Conservation (phyloP, 2,888 invertebrate species). For the Ligdia adustata region DNA sequence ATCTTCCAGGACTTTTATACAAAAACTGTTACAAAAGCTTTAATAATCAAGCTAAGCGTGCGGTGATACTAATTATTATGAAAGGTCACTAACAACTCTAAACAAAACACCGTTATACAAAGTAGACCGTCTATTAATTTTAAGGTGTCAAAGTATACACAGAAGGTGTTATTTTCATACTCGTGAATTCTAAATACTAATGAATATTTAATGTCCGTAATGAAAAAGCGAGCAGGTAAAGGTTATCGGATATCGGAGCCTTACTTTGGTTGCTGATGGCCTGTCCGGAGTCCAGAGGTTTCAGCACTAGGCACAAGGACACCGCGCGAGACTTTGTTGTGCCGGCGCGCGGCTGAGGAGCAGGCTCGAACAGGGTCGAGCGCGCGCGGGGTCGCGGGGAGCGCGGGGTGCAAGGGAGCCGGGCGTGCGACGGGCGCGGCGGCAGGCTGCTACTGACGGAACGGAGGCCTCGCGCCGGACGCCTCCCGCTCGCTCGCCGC, state of each 20-base stretch:
- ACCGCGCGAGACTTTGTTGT: conserved; percentile 64
- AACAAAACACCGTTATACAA: too few relatives aligned
- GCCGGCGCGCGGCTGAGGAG: conserved; percentile 52
- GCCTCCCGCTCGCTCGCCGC: conserved; percentile 44
- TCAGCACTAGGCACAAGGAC: conserved; percentile 56
- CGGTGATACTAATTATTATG: too few relatives aligned
- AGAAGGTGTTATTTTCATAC: not conserved
- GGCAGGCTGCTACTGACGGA: conserved; percentile 69
- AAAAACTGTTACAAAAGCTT: too few relatives aligned
- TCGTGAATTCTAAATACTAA: conserved; percentile 1
- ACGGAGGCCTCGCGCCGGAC: conserved; percentile 42
- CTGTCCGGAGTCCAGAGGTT: conserved; percentile 28
- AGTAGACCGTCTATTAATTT: not conserved
- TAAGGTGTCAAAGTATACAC: not conserved
- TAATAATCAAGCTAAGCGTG: too few relatives aligned
- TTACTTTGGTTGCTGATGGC: conserved; percentile 39
- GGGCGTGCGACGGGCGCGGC: conserved; percentile 70
- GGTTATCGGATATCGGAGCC: conserved; percentile 46
- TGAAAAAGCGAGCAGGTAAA: conserved; percentile 27
- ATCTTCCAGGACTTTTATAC: too few relatives aligned
- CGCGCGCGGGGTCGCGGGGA: conserved; percentile 32
- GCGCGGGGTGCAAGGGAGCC: conserved; percentile 41
- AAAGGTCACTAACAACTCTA: too few relatives aligned
- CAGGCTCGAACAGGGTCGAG: conserved; percentile 37
- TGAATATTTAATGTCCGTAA: conserved; percentile 24